phyloP scores from a whole-genome alignment of 2,797 vertebrate genomes.

The Myotis planiceps region DNA sequence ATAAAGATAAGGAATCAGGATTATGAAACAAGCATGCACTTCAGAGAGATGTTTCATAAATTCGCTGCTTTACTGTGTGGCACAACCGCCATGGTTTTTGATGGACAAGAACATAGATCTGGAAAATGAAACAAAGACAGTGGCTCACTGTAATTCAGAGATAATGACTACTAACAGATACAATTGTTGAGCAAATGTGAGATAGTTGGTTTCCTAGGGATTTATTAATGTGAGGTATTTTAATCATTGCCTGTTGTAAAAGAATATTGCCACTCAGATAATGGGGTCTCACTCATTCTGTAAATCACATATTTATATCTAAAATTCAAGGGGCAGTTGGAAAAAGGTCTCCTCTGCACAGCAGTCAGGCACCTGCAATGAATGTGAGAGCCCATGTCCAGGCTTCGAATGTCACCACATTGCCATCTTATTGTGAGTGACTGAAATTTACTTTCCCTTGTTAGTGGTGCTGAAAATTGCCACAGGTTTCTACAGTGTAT shows the following conservation, averaged over 20 bases:
- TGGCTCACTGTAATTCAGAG: slow-evolving; percentile 74
- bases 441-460: slow-evolving; percentile 84
- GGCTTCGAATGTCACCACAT: slow-evolving; percentile 87
- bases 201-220: slow-evolving; percentile 86
- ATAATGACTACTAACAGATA: slow-evolving; percentile 82
- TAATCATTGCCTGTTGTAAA: slow-evolving; percentile 71
- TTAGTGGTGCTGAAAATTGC: slow-evolving; percentile 85
- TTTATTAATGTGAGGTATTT: slow-evolving; percentile 88
- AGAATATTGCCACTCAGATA: slow-evolving; percentile 28
- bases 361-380: slow-evolving; percentile 69
- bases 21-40: slow-evolving; percentile 83
- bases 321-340: slow-evolving; percentile 73
- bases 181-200: slow-evolving; percentile 81
- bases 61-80: slow-evolving; percentile 75
- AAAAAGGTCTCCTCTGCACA: slow-evolving; percentile 62
- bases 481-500: slow-evolving; percentile 77
- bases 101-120: slow-evolving; percentile 85
- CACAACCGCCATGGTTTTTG: slow-evolving; percentile 77
- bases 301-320: slow-evolving; percentile 63
- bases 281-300: slow-evolving; percentile 69
- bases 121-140: slow-evolving; percentile 84
- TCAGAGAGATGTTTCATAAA: slow-evolving; percentile 82
- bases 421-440: slow-evolving; percentile 86
- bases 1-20: slow-evolving; percentile 85
- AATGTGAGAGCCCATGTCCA: slow-evolving; percentile 67